These are phyloP conservation scores for Epizoanthus fatuus DNA, from an alignment of 92 coral and sea anemone genomes.

Conservation along the genomic window DNA sequence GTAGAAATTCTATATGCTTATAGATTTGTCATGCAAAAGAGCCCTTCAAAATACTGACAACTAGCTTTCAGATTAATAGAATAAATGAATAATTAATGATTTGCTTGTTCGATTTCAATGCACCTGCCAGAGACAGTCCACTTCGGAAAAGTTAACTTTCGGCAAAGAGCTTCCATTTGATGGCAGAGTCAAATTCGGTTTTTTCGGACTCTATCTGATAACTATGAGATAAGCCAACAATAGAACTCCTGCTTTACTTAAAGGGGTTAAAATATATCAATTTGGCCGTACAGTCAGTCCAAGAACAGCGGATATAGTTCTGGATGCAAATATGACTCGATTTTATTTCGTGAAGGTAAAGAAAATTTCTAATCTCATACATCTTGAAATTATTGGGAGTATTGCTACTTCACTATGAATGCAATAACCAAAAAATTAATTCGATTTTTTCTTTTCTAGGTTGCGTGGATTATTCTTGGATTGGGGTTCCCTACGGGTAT, in stretches of 20 bases:
- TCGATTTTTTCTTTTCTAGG: neutral
- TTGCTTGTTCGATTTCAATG: neutral
- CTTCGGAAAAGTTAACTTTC: conserved; percentile 16
- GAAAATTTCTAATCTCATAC: neutral
- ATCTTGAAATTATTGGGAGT: neutral
- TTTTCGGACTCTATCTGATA: neutral
- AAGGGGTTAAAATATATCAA: too few species aligned
- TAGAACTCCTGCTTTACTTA: too few species aligned
- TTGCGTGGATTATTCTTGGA: conserved; percentile 7
- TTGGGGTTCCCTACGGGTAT: neutral
- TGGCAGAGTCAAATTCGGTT: neutral
- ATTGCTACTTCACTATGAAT: neutral
- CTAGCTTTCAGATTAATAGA: conserved; percentile 4
- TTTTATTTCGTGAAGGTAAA: conserved; percentile 8
- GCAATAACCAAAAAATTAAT: neutral
- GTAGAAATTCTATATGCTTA: conserved; percentile 3
- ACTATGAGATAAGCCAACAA: neutral
- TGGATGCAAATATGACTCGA: conserved; percentile 14
- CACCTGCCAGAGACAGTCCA: conserved; percentile 13
- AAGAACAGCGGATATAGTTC: neutral
- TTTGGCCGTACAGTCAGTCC: neutral
- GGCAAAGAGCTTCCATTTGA: neutral
- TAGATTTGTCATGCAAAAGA: conserved; percentile 11
- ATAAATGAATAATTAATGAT: conserved; percentile 27
- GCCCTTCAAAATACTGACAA: neutral